Evolutionary conservation across 2,113 vertebrate species (phyloP), one percentile per base, ranked within the genome.

Genomic region (Neolamprologus falcicula): DNA sequence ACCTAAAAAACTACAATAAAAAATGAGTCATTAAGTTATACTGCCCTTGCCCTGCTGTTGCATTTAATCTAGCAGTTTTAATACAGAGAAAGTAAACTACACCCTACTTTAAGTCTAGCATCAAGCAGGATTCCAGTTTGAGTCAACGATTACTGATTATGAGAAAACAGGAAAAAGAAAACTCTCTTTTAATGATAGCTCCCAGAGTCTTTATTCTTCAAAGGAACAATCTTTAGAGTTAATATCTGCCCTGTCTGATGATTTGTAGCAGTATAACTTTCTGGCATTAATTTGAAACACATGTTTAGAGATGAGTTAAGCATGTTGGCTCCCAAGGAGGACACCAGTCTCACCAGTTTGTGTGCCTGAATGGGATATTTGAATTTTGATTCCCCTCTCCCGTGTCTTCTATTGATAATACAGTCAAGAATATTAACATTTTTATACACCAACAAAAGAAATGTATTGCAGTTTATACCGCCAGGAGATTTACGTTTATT

Each of bases 1-100:
- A 85, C 88, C 88, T 84, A 89, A 86, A 78, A 87, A 88, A 85
- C 80, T 80, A 90, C 88, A 89, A 91, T 94, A 88, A 95, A 94
- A 73, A 93, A 93, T 13, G 61, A 85, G 84, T 85, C 80, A 84
- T 94, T 91, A 90, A 93, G 87, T 93, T 94, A 90, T 92, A 95
- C 89, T 85, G 92, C 93, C 91, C 90, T 94, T 93, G 91, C 93
- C 90, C 86, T 92, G 89, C 93, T 83, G 90, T 88, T 90, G 89
- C 47, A 82, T 95, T 94, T 93, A 95, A 96, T 94, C 88, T 88
- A 50, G 80, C 76, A 17, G 83, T 90, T 94, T 94, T 95, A 93
- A 95, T 93, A 89, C 89, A 90, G 83, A 83, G 88, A 63, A 80
- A 92, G 86, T 83, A 91, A 88, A 88, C 28, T 14, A 76, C 81